Base-by-base conservation (phyloP, 2,888 invertebrate genomes). In the Drosophila lacicola region DNA sequence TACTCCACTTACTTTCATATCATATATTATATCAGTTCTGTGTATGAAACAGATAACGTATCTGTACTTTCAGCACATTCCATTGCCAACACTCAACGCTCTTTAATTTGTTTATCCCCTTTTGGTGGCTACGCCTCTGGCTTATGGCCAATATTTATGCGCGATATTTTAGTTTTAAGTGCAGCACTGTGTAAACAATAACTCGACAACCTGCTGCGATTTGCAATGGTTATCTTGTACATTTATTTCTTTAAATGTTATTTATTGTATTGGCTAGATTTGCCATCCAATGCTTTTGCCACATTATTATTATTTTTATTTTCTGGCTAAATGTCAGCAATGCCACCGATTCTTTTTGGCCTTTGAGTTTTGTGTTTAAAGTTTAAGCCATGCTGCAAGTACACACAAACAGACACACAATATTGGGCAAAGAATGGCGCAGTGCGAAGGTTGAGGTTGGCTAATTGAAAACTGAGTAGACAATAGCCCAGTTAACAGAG, bases 191-290 rank as follows among this genome's bases (percentile, higher is more conserved):
- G 57, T 65, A 50, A 61, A 54, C 70, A 66, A 64, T 63, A 61
- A 50, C 44, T 39, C 62, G 74, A 37, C 70, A 58, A 71, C 77
- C 62, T 68, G 77, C 62, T 71, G 80, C 54, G 71, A 79, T 78
- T 79, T 36, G 67, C 51, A 58, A 75, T 62, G 71, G 19, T 74
- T 75, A 58, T 79, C 68, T 54, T n/a, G 37, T 55, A 46, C 45
- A 51, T 45, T 70, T 78, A 78, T 77, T 67, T 67, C 64, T 67
- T 68, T 71, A 78, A 80, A 76, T 78, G 80, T 61, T 78, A 75
- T 68, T 75, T 66, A 70, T 65, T 71, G 64, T 62, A 51, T 65
- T 53, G 65, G 33, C 33, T 39, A 45, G 70, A 67, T 74, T 61
- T 42, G 64, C 44, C 67, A 70, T 79, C 29, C 70, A 78, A 67